phyloP scores from a whole-genome alignment of 2,888 invertebrate genomes.

The Netelia fuscicornis region DNA sequence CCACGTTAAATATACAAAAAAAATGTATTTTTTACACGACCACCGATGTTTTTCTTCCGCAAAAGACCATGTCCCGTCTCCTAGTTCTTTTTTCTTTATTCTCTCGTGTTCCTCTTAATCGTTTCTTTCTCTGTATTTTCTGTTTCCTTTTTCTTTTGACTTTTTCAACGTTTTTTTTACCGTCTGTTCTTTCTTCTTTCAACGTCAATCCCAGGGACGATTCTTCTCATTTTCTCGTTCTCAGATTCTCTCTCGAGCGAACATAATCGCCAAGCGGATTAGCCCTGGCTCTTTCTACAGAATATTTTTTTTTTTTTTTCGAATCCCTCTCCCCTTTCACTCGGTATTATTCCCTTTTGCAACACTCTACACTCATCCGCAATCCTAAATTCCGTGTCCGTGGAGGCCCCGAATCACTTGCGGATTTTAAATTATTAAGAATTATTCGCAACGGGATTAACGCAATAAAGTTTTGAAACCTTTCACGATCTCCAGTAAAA shows the following conservation, averaged over 20 bases:
- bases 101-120: conserved; percentile 26
- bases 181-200: conserved; percentile 31
- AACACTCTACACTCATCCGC: not conserved
- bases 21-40: conserved; percentile 20
- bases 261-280: conserved; percentile 54
- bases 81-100: conserved; percentile 43
- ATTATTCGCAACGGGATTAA: not conserved
- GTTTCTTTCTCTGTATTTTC: conserved; percentile 31
- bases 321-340: not conserved
- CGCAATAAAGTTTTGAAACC: not conserved
- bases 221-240: conserved; percentile 26
- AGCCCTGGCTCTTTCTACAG: not conserved
- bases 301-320: not conserved
- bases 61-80: conserved; percentile 56
- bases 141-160: conserved; percentile 27
- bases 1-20: not conserved
- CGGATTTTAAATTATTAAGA: conserved; percentile 3
- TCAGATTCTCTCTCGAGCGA: conserved; percentile 34
- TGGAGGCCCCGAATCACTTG: conserved; percentile 28
- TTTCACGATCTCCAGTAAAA: not conserved
- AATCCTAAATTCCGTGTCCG: conserved; percentile 13
- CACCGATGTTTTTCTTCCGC: conserved; percentile 71
- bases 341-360: not conserved
- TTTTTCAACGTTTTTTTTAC: conserved; percentile 25
- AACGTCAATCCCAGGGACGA: not conserved